Base-by-base conservation (phyloP, 92 coral and sea anemone species). In the Porites divaricata region DNA sequence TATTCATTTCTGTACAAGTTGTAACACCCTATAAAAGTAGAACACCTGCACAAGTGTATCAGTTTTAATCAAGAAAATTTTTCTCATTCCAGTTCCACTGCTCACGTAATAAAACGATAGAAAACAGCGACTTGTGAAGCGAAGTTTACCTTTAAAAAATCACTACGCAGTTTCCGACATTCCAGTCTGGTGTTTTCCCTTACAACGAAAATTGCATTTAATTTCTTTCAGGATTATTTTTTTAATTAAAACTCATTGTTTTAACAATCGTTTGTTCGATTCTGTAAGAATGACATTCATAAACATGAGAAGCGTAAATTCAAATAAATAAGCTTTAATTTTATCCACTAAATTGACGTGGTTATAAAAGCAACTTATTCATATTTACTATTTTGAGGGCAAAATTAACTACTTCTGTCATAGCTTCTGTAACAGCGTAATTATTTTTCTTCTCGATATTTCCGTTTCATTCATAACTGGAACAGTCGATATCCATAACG, bases 251-350 rank as follows among this genome's bases (percentile, higher is more conserved):
- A 35, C 45, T 35, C 45, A 4, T 35, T 35, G 45, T 35, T 35
- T 35, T 35, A 35, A 35, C 45, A 35, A 35, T 35, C 45, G 45
- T 4, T 35, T 35, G 45, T 35, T 35, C 45, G 45, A 35, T 35
- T 35, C 7, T 35, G 45, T 35, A 35, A 35, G 6, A 35, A 5
- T 35, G 45, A 35, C 45, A 35, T 35, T 35, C 45, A 35, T 49
- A 66, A 78, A 78, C 83, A 78, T 6, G 26, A 35, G 4, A 48
- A 48, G 13, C 10, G 23, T 6, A 22, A 54, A 21, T 21, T 78
- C 83, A 78, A 65, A 78, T 49, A 78, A 28, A 6, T 23, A 22
- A 22, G 23, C 52, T 78, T 22, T 57, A 77, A 62, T 77, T 63
- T 62, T 41, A 48, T 35, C 70, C 71, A 77, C 41, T 35, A 62